Evolutionary conservation across 2,797 vertebrate species (phyloP).

Genomic region (Cheirogaleus major): DNA sequence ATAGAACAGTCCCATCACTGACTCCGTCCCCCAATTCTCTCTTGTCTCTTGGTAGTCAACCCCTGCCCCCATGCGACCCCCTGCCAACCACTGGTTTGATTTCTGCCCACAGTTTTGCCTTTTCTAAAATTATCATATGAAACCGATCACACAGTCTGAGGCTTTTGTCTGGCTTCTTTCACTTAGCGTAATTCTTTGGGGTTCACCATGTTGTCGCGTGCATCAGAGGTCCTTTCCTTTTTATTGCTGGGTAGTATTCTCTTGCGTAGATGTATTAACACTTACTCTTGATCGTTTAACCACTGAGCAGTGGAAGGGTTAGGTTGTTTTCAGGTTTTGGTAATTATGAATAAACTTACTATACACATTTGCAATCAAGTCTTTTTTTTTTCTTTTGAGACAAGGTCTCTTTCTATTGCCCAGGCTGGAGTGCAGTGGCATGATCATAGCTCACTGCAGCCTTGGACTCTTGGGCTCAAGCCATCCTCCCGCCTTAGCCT

Average conservation of each 20-base stretch:
- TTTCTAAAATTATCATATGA: background rate
- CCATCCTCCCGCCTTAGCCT: too few relatives aligned
- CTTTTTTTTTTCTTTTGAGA: too few relatives aligned
- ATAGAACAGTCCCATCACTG: background rate
- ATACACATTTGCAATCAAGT: too few relatives aligned
- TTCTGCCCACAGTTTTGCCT: background rate
- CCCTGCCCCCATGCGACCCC: too few relatives aligned
- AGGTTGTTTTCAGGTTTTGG: background rate
- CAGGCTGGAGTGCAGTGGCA: too few relatives aligned
- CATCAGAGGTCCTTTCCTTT: rapidly evolving
- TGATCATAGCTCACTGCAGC: too few relatives aligned
- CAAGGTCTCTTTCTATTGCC: too few relatives aligned
- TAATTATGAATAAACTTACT: too few relatives aligned
- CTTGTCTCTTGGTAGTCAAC: background rate
- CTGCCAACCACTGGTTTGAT: background rate
- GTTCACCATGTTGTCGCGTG: rapidly evolving
- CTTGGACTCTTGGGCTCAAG: too few relatives aligned
- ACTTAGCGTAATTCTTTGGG: background rate
- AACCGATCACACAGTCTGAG: background rate
- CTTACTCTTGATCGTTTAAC: background rate
- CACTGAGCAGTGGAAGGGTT: too few relatives aligned
- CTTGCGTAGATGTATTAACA: too few relatives aligned
- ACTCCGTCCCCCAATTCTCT: rapidly evolving
- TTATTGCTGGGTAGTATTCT: background rate
- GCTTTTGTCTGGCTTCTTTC: background rate